Percentiles rank a stretch among this genome's conserved stretches.
phyloP scores from a whole-genome alignment of 2,113 vertebrate species.

The Grammomys dolichurus region DNA sequence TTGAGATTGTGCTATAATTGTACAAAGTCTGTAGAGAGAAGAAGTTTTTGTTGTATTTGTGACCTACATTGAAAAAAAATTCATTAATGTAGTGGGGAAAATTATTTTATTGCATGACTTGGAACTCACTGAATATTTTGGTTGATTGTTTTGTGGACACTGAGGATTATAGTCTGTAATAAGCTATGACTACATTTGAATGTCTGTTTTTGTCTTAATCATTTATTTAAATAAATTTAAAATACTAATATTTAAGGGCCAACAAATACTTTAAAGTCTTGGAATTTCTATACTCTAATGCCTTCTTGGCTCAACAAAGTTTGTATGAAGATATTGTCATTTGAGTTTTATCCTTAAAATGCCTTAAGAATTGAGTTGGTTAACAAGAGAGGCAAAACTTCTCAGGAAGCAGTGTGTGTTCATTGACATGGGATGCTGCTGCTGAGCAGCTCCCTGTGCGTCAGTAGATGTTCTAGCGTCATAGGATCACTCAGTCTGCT shows the following conservation, averaged over 20 bases:
- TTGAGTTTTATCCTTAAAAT: constrained; percentile 40
- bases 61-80: constrained; percentile 10
- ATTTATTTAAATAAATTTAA: constrained; percentile 30
- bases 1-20: not conserved
- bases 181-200: not conserved
- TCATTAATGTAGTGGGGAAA: not conserved
- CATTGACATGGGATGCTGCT: not conserved
- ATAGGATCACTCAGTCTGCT: not conserved
- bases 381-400: not conserved
- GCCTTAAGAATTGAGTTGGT: constrained; percentile 20
- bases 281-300: constrained; percentile 7
- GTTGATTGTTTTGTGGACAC: constrained; percentile 32
- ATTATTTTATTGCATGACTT: constrained; percentile 4
- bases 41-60: constrained; percentile 45
- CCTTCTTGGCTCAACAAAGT: not conserved
- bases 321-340: not conserved
- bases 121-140: constrained; percentile 29
- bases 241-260: not conserved
- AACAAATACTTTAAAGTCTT: constrained; percentile 19
- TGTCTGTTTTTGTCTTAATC: constrained; percentile 25
- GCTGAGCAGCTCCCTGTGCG: fast-evolving
- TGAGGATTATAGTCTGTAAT: constrained; percentile 6
- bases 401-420: not conserved
- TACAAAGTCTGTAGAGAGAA: not conserved
- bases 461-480: too few relatives aligned